Evolutionary conservation across 2,888 invertebrate species (phyloP).

Genomic region (Caenorhabditis drosophilae): DNA sequence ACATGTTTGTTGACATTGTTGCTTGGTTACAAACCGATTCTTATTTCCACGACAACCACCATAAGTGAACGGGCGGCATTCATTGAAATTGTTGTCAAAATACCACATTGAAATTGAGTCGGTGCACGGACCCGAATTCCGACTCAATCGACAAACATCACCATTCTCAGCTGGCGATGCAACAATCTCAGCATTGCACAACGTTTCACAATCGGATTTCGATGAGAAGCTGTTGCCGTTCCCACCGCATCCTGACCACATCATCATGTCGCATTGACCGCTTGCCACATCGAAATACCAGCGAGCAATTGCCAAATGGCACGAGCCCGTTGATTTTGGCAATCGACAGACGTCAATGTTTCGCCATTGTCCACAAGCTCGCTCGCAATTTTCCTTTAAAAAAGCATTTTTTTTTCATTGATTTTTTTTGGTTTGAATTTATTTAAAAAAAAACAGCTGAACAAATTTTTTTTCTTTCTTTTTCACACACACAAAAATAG

Average conservation of each 20-base stretch:
- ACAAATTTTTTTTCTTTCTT: neutral
- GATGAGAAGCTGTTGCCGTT: slow-evolving; percentile 65
- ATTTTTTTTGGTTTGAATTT: too few species aligned
- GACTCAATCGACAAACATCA: slow-evolving; percentile 24
- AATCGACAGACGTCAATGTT: slow-evolving; percentile 52
- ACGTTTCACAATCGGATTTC: slow-evolving; percentile 59
- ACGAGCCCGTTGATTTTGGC: slow-evolving; percentile 42
- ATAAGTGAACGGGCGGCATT: slow-evolving; percentile 62
- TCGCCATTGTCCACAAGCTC: slow-evolving; percentile 63
- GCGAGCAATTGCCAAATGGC: slow-evolving; percentile 45
- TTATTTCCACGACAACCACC: slow-evolving; percentile 67
- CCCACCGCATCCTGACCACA: slow-evolving; percentile 67
- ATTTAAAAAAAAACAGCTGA: neutral
- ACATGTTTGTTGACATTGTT: slow-evolving; percentile 34
- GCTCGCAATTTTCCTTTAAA: slow-evolving; percentile 60
- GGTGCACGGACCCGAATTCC: slow-evolving; percentile 61
- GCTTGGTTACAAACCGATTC: slow-evolving; percentile 43
- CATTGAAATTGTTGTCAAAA: slow-evolving; percentile 40
- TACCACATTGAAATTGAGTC: slow-evolving; percentile 66
- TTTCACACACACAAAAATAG: too few species aligned
- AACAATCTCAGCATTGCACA: slow-evolving; percentile 50
- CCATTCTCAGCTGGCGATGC: slow-evolving; percentile 9
- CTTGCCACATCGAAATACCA: slow-evolving; percentile 58
- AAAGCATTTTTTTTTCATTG: too few species aligned
- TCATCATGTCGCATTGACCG: slow-evolving; percentile 57